Conservation (phyloP, 1,140 invertebrate species). For the Drosophila lacertosa region DNA sequence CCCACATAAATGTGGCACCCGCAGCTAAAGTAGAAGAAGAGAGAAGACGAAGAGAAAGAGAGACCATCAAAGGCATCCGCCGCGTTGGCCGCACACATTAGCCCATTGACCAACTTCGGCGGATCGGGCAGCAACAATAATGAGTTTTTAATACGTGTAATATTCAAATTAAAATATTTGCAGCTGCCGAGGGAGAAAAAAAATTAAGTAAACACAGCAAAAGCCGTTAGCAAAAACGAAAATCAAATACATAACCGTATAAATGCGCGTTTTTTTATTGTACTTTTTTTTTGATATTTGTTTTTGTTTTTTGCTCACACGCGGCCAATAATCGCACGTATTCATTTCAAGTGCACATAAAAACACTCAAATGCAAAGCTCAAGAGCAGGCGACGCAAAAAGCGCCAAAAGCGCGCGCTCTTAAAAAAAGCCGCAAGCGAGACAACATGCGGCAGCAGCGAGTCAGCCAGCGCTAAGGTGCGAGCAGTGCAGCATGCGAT, state of each 20-base stretch:
- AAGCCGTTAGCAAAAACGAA: constrained; percentile 58
- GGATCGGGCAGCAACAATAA: constrained; percentile 56
- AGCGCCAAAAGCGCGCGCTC: constrained; percentile 55
- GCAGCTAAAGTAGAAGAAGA: constrained; percentile 11
- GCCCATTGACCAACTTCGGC: constrained; percentile 76
- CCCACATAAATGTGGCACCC: no score
- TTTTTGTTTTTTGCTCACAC: constrained; percentile 25
- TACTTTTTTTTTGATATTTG: constrained; percentile 12
- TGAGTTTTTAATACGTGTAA: constrained; percentile 81
- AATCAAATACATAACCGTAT: constrained; percentile 51
- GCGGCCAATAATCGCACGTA: constrained; percentile 72
- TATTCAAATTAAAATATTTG: constrained; percentile 74
- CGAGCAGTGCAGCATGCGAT: constrained; percentile 58
- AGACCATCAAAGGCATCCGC: constrained; percentile 47
- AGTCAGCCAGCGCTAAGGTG: constrained; percentile 1
- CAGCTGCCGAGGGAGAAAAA: constrained; percentile 53
- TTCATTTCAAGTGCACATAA: constrained; percentile 77
- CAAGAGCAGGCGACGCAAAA: constrained; percentile 59
- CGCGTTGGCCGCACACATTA: constrained; percentile 55
- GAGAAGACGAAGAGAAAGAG: background rate
- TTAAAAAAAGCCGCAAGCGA: constrained; percentile 57
- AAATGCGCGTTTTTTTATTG: constrained; percentile 42
- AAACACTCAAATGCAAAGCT: constrained; percentile 69
- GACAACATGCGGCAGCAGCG: constrained; percentile 3
- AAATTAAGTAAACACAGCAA: constrained; percentile 15